Evolutionary conservation across 2,888 invertebrate species (phyloP), one percentile per base, ranked within the genome.

Genomic region (Acleris laterana): DNA sequence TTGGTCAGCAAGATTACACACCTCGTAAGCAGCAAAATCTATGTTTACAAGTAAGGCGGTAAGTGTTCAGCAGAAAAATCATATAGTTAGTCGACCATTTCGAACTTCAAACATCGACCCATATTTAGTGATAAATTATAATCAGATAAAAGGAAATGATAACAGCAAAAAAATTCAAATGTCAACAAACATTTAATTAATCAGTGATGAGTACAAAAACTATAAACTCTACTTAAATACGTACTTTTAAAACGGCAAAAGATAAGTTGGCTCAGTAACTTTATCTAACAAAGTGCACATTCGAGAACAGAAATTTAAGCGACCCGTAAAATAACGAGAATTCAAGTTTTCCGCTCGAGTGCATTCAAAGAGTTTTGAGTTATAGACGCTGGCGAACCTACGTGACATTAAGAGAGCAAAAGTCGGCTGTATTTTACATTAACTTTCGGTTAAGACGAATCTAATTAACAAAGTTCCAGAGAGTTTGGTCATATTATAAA

Each of bases 401-500:
- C 82, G 85, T 82, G 83, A 82, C 83, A 84, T 83, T 82, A 82
- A 82, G 83, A 81, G 79, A 81, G 81, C 77, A 82, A 65, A 61
- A 83, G 81, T 84, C 78, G 77, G 79, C 79, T 82, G 77, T 85
- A 83, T 81, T 86, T 87, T 80, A 83, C 82, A 82, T 83, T 82
- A 84, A 87, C 82, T 87, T 87, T 85, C 69, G 80, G 84, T 83
- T 86, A 87, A 83, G 81, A 83, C 77, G 78, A 78, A 77, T 79
- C 80, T 88, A 87, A 87, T 87, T 87, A 87, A 79, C 79, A 80
- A 87, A 88, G 83, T 87, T 88, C 77, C 70, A 70, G 69, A 68
- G 76, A 84, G 81, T 85, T 86, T 73, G 81, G 77, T 86, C 82
- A 87, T 87, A 85, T 84, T 87, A 84, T 84, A 83, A 87, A 85